Conservation (phyloP, 2,113 vertebrate species). For the Theristicus caerulescens region DNA sequence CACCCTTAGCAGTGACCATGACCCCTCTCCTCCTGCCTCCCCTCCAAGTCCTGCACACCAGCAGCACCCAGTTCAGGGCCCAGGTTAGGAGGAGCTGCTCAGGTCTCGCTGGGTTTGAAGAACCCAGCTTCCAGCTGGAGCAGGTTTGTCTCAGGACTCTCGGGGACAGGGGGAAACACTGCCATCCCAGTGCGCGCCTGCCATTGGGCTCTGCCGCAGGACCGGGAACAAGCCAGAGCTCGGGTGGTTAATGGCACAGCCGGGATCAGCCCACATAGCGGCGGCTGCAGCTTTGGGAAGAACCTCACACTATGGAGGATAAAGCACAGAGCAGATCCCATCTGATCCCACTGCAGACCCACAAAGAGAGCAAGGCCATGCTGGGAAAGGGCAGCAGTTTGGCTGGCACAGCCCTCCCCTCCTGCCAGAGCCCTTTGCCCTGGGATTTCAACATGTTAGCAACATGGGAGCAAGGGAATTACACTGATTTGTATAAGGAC, state of each 20-base stretch:
- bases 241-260: neutral
- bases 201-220: accelerated
- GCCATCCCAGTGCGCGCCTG: accelerated
- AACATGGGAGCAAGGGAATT: neutral
- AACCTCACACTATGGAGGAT: neutral
- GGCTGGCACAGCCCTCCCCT: neutral
- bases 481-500: neutral
- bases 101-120: neutral
- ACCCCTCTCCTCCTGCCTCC: neutral
- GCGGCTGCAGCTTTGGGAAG: neutral
- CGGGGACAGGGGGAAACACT: neutral
- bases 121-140: neutral
- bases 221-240: neutral
- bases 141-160: neutral
- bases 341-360: neutral
- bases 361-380: accelerated
- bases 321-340: neutral
- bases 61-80: neutral
- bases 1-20: neutral
- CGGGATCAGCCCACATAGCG: neutral
- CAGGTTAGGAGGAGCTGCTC: neutral
- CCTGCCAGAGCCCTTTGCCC: neutral
- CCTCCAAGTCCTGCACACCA: neutral
- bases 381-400: neutral
- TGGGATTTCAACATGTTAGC: neutral